A percentile compares a stretch with the other conserved stretches of the same genome.
Evolutionary conservation across 2,797 vertebrate genomes (phyloP).

Genomic region (Glossophaga mutica): DNA sequence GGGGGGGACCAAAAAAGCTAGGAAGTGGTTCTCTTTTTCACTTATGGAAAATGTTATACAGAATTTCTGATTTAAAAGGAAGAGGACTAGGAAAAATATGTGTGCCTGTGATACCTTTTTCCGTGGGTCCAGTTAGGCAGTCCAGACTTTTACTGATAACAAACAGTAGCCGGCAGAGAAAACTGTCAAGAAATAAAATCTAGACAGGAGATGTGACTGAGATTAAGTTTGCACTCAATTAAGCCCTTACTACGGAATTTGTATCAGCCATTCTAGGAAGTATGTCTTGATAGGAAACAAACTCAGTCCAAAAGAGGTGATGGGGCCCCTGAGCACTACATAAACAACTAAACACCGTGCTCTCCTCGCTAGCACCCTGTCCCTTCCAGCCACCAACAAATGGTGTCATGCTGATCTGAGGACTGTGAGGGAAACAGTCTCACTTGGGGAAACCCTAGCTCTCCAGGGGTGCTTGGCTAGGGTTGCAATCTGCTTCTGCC

Average conservation of each 20-base stretch:
- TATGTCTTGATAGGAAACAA: neutral
- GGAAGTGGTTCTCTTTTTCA: conserved; percentile 43
- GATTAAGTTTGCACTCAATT: neutral
- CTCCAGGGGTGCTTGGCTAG: neutral
- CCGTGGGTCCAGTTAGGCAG: neutral
- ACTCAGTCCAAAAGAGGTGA: neutral
- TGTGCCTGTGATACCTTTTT: neutral
- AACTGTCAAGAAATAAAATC: conserved; percentile 48
- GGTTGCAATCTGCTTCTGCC: neutral
- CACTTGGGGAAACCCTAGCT: neutral
- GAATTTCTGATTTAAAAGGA: conserved; percentile 52
- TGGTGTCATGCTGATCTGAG: neutral
- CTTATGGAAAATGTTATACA: conserved; percentile 61
- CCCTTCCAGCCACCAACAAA: neutral
- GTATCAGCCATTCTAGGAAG: neutral
- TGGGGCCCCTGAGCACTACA: neutral
- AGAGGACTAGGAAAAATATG: conserved; percentile 35
- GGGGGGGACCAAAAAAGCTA: neutral
- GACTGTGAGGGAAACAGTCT: neutral
- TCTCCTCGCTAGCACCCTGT: neutral
- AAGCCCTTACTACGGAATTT: conserved; percentile 47
- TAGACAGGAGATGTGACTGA: neutral
- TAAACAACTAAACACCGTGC: neutral
- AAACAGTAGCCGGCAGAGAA: conserved; percentile 5
- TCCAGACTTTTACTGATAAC: conserved; percentile 18